Evolutionary conservation across 2,113 vertebrate genomes (phyloP).

Genomic region (Chamaea fasciata): DNA sequence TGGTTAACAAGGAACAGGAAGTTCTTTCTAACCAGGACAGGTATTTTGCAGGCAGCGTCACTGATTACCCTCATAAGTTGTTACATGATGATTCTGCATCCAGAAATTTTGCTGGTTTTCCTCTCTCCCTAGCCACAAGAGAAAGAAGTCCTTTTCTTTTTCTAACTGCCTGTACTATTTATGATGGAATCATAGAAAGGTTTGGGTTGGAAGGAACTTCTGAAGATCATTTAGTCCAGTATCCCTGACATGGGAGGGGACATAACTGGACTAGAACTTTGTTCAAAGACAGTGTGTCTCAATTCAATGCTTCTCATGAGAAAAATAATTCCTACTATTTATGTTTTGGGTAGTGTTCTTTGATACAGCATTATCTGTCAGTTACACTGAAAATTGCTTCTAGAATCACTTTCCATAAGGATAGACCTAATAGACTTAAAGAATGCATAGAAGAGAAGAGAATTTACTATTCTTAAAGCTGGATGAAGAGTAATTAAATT

Average conservation of each 20-base stretch:
- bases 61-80: slow-evolving; percentile 49
- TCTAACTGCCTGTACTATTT: neutral
- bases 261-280: neutral
- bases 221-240: neutral
- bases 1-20: slow-evolving; percentile 65
- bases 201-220: neutral
- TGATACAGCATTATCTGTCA: neutral
- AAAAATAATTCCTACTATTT: neutral
- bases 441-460: neutral
- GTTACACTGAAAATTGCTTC: neutral
- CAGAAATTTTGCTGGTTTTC: neutral
- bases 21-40: slow-evolving; percentile 30
- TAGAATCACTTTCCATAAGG: neutral
- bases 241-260: neutral
- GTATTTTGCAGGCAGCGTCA: slow-evolving; percentile 24
- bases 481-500: neutral
- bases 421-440: neutral
- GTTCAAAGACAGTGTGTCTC: neutral
- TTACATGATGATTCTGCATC: neutral
- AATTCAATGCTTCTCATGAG: neutral
- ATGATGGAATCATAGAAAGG: neutral
- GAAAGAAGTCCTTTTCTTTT: neutral
- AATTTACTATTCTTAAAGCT: neutral
- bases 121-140: neutral
- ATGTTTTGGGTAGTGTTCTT: neutral